phyloP scores from a whole-genome alignment of 2,113 vertebrate genomes.

The Martes martes region DNA sequence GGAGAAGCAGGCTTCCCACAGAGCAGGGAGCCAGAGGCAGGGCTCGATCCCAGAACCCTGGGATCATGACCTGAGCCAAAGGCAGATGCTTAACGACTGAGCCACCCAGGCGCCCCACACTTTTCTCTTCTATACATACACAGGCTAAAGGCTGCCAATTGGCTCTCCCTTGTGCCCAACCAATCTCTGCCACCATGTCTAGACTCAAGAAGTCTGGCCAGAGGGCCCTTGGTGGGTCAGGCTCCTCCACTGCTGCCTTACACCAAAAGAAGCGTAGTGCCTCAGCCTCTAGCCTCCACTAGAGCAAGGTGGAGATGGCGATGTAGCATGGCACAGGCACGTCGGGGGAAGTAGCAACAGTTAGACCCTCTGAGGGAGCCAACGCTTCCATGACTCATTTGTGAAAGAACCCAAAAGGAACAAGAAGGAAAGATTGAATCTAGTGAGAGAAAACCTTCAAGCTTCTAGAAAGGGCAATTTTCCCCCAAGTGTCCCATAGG shows the following conservation, averaged over 20 bases:
- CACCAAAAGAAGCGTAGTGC: neutral
- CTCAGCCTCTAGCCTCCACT: neutral
- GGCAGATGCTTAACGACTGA: too few species aligned
- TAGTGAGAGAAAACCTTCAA: neutral
- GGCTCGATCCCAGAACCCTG: too few species aligned
- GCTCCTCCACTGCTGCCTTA: neutral
- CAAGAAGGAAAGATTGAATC: neutral
- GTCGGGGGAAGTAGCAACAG: rapidly evolving
- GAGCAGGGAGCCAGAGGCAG: too few species aligned
- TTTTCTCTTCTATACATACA: neutral
- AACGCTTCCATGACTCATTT: neutral
- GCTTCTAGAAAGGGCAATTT: neutral
- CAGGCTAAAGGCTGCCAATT: neutral
- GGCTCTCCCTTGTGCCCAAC: neutral
- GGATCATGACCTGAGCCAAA: too few species aligned
- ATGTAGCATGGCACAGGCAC: neutral
- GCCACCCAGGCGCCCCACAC: neutral
- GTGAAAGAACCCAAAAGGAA: neutral
- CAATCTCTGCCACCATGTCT: neutral
- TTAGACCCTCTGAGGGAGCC: neutral
- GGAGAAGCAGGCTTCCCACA: too few species aligned
- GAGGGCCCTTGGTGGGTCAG: neutral
- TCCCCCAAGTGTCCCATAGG: neutral
- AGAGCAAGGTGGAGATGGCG: neutral
- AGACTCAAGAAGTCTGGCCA: neutral